phyloP scores from a whole-genome alignment of 2,113 vertebrate genomes.

The Leptosomus discolor region DNA sequence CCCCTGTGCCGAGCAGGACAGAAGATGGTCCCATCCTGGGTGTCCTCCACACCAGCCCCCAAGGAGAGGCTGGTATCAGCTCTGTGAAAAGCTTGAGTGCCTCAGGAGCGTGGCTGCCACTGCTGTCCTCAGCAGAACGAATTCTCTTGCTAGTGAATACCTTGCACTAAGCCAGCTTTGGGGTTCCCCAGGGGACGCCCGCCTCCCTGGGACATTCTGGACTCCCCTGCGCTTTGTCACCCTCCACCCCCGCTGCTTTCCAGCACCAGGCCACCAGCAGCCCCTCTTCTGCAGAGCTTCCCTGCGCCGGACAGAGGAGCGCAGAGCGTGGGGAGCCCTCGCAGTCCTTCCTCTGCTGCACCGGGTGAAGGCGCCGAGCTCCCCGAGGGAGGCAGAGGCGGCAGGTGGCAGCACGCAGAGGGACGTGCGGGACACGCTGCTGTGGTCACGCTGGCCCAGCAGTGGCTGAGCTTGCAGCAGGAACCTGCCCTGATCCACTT shows the following conservation, averaged over 20 bases:
- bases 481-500: not conserved
- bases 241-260: rapidly evolving
- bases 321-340: not conserved
- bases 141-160: not conserved
- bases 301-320: not conserved
- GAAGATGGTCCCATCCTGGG: not conserved
- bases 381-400: not conserved
- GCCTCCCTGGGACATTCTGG: rapidly evolving
- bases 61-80: not conserved
- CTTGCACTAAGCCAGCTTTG: not conserved
- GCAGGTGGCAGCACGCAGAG: not conserved
- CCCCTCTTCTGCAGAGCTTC: not conserved
- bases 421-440: rapidly evolving
- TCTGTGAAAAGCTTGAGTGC: not conserved
- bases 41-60: not conserved
- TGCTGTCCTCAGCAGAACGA: not conserved
- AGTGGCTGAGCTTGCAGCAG: not conserved
- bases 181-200: not conserved
- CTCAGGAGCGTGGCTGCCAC: not conserved
- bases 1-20: not conserved
- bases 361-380: rapidly evolving
- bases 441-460: not conserved
- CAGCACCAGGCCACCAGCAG: not conserved
- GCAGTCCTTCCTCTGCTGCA: not conserved
- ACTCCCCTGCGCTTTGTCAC: not conserved